Percentiles rank a stretch among this genome's conserved stretches.
phyloP scores from a whole-genome alignment of 2,888 invertebrate species.

The Nebria brevicollis region DNA sequence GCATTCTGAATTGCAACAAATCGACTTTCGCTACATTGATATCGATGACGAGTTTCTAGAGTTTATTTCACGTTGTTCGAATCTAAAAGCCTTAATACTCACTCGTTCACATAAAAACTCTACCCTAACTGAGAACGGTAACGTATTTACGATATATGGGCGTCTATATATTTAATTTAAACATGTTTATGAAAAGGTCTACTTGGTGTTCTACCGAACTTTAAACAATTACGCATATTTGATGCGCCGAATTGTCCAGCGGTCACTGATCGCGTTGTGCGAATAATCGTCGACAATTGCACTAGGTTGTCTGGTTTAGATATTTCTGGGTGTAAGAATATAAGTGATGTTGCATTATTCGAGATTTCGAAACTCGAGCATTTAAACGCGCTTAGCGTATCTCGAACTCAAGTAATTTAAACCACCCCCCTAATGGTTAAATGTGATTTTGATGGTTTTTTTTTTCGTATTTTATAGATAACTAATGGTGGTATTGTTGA shows the following conservation, averaged over 20 bases:
- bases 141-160: background rate
- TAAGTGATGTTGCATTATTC: constrained; percentile 57
- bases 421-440: too few species aligned
- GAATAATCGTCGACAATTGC: constrained; percentile 65
- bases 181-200: constrained; percentile 54
- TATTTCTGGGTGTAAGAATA: constrained; percentile 60
- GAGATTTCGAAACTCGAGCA: constrained; percentile 54
- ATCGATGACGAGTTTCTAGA: constrained; percentile 57
- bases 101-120: constrained; percentile 50
- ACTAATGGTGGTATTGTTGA: constrained; percentile 56
- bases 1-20: constrained; percentile 53
- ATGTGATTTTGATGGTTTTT: background rate
- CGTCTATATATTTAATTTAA: background rate
- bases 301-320: constrained; percentile 63
- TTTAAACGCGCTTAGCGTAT: constrained; percentile 57
- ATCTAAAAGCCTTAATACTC: constrained; percentile 55
- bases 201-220: constrained; percentile 53
- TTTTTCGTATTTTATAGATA: constrained; percentile 53
- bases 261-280: constrained; percentile 67
- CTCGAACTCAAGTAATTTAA: constrained; percentile 57
- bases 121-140: constrained; percentile 53
- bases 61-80: constrained; percentile 53
- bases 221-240: constrained; percentile 54
- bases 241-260: constrained; percentile 56
- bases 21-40: constrained; percentile 56